A percentile compares a stretch with the other conserved stretches of the same genome.
phyloP scores from a whole-genome alignment of 2,797 vertebrate species.

The Paguma larvata region DNA sequence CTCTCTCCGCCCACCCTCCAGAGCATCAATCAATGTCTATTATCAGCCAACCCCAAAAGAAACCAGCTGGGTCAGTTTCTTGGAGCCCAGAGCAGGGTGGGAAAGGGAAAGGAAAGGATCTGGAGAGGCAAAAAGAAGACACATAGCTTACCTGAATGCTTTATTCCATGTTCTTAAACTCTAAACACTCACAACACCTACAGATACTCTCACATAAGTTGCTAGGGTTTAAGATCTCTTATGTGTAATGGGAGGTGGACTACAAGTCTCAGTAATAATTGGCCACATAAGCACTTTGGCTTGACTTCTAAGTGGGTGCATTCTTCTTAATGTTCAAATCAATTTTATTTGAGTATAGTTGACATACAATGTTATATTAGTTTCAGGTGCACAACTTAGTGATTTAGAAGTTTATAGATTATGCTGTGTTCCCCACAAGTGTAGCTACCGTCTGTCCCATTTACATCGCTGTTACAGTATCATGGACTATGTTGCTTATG shows the following conservation, averaged over 20 bases:
- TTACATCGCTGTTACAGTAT: not conserved
- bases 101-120: not conserved
- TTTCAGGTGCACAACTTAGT: not conserved
- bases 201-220: not conserved
- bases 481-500: not conserved
- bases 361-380: not conserved
- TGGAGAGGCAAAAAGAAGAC: slow-evolving; percentile 34
- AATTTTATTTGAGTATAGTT: not conserved
- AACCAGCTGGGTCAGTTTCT: not conserved
- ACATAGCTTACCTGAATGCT: not conserved
- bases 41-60: not conserved
- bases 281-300: not conserved
- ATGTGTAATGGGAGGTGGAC: not conserved
- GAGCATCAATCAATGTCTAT: not conserved
- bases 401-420: not conserved
- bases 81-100: not conserved
- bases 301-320: not conserved
- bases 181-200: not conserved
- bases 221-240: not conserved
- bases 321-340: not conserved
- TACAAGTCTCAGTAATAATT: not conserved
- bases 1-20: not conserved
- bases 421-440: not conserved
- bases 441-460: not conserved
- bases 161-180: slow-evolving; percentile 10